Evolutionary conservation across 1,140 invertebrate species (phyloP), one percentile per base, ranked within the genome.

Genomic region (Drosophila willistoni): DNA sequence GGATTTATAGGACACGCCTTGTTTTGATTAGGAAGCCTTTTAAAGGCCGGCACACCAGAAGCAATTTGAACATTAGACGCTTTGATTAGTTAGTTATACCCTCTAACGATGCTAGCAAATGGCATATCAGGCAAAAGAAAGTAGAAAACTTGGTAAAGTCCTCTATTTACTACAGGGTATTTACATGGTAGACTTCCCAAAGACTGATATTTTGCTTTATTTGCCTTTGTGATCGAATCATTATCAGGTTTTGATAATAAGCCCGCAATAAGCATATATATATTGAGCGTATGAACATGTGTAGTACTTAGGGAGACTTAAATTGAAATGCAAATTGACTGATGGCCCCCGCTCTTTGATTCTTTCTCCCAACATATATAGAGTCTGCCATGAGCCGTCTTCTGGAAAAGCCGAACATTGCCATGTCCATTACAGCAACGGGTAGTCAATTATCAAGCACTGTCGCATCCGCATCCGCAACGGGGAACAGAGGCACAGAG

Each of bases 351-450:
- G n/a, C 17, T 59, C 12, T 34, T 44, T 33, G 41, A 4, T 36
- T 19, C 56, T 12, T 2, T 14, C 7, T 57, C 55, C 3, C 9
- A 3, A 33, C 29, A 29, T 29, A 29, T 29, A 36, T 39, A 74
- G 82, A 91, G 90, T 90, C 82, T 91, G 84, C 90, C 77, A 91
- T 91, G 90, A 91, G 90, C 87, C 90, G 84, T 81, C 87, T 91
- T 77, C 70, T 91, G 69, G 90, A 91, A 72, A 91, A 91, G 77
- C 87, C 86, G 63, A 91, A 90, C 77, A 91, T 91, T 71, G 77
- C 87, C 81, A 90, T 91, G 90, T 86, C 90, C 73, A 89, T 91
- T 59, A 85, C 82, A 72, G 69, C 85, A 51, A 79, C 84, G 81
- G 81, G 79, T 75, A 90, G 81, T 84, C 86, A 91, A 77, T 83